Conservation (phyloP, 2,888 invertebrate genomes). For the Kryphioiulus occultus region DNA sequence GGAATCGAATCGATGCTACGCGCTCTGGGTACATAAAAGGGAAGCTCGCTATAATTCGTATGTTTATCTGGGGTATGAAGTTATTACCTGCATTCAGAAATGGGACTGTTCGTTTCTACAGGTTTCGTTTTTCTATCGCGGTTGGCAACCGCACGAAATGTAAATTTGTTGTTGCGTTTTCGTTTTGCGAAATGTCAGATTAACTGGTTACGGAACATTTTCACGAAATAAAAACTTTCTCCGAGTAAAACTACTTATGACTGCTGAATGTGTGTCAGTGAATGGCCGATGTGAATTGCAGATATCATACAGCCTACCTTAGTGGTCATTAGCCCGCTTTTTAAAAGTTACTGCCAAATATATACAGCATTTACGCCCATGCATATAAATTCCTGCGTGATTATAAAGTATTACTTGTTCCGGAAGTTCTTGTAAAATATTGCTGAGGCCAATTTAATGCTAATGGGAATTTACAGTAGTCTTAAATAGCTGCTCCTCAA, state of each 20-base stretch:
- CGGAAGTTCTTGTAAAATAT: neutral
- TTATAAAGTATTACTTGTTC: neutral
- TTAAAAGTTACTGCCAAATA: neutral
- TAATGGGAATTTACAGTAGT: neutral
- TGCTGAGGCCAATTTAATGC: neutral
- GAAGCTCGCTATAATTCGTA: neutral
- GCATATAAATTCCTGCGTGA: neutral
- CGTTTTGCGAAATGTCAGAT: neutral
- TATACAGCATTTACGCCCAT: neutral
- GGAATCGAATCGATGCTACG: neutral
- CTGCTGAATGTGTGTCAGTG: neutral
- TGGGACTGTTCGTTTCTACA: neutral
- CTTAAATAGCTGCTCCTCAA: neutral
- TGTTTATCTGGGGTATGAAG: neutral
- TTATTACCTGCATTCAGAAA: neutral
- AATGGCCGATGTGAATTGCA: neutral
- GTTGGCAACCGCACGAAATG: neutral
- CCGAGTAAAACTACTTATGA: neutral
- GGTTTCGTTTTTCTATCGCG: neutral
- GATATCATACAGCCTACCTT: neutral
- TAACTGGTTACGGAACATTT: neutral
- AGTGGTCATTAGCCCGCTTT: neutral
- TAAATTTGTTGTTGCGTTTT: neutral
- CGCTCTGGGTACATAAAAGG: neutral
- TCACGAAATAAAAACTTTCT: conserved; percentile 5